These are phyloP conservation scores for Mus minutoides DNA, from an alignment of 2,797 vertebrate genomes.

Conservation along the genomic window DNA sequence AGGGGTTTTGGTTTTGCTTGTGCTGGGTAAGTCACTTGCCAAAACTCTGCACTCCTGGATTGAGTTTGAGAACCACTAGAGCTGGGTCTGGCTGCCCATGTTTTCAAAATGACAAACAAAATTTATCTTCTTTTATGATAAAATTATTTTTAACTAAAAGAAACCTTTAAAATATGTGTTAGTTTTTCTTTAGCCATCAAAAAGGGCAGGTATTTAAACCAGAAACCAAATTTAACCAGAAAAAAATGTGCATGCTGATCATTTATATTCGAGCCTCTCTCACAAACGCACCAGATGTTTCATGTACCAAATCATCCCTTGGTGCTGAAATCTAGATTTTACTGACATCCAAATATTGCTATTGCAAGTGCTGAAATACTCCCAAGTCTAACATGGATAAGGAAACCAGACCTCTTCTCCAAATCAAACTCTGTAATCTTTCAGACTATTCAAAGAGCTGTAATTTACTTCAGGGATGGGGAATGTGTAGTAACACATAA, in stretches of 20 bases:
- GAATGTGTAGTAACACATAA: slow-evolving; percentile 71
- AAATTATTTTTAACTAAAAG: slow-evolving; percentile 54
- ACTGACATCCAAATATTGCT: slow-evolving; percentile 82
- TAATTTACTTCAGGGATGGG: slow-evolving; percentile 66
- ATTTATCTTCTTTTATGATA: slow-evolving; percentile 53
- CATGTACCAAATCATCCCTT: slow-evolving; percentile 70
- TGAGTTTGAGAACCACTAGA: slow-evolving; percentile 17
- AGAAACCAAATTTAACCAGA: slow-evolving; percentile 66
- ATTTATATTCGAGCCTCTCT: slow-evolving; percentile 60
- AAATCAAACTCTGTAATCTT: slow-evolving; percentile 65
- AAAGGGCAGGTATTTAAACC: slow-evolving; percentile 36
- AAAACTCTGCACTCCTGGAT: slow-evolving; percentile 44
- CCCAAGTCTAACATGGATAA: slow-evolving; percentile 78
- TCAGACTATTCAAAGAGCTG: slow-evolving; percentile 27
- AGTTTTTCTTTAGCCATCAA: slow-evolving; percentile 17
- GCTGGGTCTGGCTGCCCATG: neutral
- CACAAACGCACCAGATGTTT: slow-evolving; percentile 78
- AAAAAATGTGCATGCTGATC: slow-evolving; percentile 18
- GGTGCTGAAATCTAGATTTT: slow-evolving; percentile 78
- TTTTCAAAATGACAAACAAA: slow-evolving; percentile 50
- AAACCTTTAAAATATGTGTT: slow-evolving; percentile 52
- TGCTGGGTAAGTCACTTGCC: neutral
- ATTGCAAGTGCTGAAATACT: slow-evolving; percentile 75
- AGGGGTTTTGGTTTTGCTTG: slow-evolving; percentile 46
- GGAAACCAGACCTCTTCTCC: slow-evolving; percentile 72